Evolutionary conservation across 2,113 vertebrate genomes (phyloP), one percentile per base, ranked within the genome.

Genomic region (Vireo altiloquus): DNA sequence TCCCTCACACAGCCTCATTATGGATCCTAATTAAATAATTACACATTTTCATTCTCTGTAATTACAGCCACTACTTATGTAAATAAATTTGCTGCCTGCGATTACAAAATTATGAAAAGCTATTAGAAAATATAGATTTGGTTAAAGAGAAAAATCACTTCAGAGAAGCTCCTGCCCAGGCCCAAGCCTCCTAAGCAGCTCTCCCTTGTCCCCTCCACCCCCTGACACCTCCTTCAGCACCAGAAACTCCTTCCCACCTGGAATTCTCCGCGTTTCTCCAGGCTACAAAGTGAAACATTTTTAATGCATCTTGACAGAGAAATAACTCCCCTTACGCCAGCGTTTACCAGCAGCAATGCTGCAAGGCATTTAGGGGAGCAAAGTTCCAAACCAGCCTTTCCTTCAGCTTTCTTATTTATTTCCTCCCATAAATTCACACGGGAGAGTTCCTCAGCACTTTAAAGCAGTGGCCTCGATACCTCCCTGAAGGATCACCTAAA

Each of bases 21-120:
- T 30, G 89, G 86, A 74, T 81, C 79, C 77, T 93, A 96, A 97
- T 97, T 94, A 96, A 10, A 64, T 94, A 92, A 97, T 96, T 94
- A 42, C 46, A 84, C 70, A 70, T 95, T 95, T 97, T 96, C 95
- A 95, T 97, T 96, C 96, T 46, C 60, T 54, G 25, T 84, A 97
- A 97, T 97, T 94, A 91, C 69, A 81, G 92, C 75, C 93, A 75
- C 91, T 66, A 59, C 64, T 95, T 93, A 79, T 82, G 94, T 89
- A 96, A 97, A 96, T 90, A 96, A 97, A 96, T 82, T 90, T 61
- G 66, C 92, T 49, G 93, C 54, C 82, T 74, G 72, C 63, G 85
- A 95, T 95, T 85, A 87, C 35, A 46, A 56, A 95, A 75, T 90
- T 92, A 97, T 44, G 78, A 91, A 92, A 86, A 94, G 95, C 95